phyloP scores from a whole-genome alignment of 2,888 invertebrate genomes.

The Phyllotreta striolata region DNA sequence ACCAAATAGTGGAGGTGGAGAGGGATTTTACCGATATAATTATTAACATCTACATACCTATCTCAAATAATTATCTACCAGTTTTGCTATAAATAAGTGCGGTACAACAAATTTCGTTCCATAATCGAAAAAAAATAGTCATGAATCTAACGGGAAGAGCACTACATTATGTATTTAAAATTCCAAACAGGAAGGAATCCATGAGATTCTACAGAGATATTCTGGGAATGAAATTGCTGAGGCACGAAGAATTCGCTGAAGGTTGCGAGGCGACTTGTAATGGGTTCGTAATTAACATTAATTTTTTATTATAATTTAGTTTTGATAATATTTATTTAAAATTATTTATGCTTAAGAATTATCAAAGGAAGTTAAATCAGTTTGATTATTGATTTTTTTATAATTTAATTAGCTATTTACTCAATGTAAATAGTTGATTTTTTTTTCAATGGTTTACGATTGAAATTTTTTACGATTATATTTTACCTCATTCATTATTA shows the following conservation, averaged over 20 bases:
- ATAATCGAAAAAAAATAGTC: constrained; percentile 39
- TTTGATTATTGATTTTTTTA: neutral
- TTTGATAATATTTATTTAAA: constrained; percentile 2
- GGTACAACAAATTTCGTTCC: no score
- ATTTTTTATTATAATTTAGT: constrained; percentile 5
- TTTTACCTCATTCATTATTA: no score
- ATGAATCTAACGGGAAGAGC: constrained; percentile 71
- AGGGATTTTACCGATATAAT: no score
- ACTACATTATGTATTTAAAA: constrained; percentile 96
- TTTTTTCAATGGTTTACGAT: no score
- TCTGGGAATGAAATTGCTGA: constrained; percentile 94
- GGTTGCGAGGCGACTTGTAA: constrained; percentile 98
- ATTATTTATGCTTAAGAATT: no score
- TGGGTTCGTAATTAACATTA: constrained; percentile 70
- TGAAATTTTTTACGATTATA: no score
- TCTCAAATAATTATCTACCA: no score
- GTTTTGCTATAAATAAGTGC: no score
- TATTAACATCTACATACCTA: no score
- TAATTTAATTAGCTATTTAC: neutral
- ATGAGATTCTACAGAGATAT: constrained; percentile 88
- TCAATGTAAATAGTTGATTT: no score
- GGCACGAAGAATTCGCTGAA: constrained; percentile 97
- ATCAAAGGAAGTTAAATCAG: no score
- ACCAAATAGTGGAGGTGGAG: no score
- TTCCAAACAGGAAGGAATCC: constrained; percentile 86